Evolutionary conservation across 2,113 vertebrate species (phyloP), one percentile per base, ranked within the genome.

Genomic region (Neolamprologus sp.): DNA sequence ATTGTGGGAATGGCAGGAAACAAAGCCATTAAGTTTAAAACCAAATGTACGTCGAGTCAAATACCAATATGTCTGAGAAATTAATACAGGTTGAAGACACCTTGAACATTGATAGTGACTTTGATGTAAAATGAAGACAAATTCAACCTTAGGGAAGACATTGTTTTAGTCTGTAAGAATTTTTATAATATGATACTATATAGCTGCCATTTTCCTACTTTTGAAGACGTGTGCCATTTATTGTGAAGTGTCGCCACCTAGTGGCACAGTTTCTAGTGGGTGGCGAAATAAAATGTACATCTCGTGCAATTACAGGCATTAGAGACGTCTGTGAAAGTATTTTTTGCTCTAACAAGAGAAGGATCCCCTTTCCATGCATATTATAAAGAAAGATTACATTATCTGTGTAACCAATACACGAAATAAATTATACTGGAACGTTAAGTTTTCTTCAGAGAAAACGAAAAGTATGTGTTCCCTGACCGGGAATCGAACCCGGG

Each of bases 401-500:
- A 23, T 47, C 26, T 47, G 68, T 73, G 14, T 26, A 6, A 73
- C 3, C 13, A 73, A 26, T 26, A 73, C 21, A 45, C 40, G 9
- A 19, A 75, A 28, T 9, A 17, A 17, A 4, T 49, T 19, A 19
- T 2, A 75, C 3, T 31, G 9, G 23, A 49, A 47, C 2, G 6
- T 19, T 75, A 10, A 7, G 9, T 4, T 4, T 47, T 5, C 9
- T 75, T 75, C 14, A 8, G 8, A 17, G 5, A 13, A 13, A 23
- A 49, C 12, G 11, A 68, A 68, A 68, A 68, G 0, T 1, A 31
- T 0, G 0, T 19, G 94, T 94, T 96, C 81, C 45, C 90, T 92
- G 84, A 95, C 92, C 96, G 95, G 94, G 89, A 96, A 94, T 89
- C 94, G 96, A 96, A 95, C 95, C 47, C 94, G 92, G 95, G 89